Evolutionary conservation across 64 coral and sea anemone genomes (phyloP).

Genomic region (Catalaphyllia jardinei): DNA sequence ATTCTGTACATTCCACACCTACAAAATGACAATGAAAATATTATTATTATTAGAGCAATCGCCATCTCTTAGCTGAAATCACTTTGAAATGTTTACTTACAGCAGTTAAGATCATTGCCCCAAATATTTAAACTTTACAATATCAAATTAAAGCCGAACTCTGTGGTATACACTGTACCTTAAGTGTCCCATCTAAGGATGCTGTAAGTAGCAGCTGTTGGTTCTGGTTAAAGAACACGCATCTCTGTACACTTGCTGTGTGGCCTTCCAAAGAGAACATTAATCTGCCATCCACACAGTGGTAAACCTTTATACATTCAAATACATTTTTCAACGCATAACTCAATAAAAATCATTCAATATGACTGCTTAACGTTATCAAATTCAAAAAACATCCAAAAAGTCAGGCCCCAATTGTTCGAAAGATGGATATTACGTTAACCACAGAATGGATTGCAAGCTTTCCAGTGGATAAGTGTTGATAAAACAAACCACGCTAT

Average conservation of each 20-base stretch:
- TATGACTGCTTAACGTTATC: no score
- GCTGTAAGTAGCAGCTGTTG: constrained; percentile 55
- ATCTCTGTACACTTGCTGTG: constrained; percentile 57
- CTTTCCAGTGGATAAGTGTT: no score
- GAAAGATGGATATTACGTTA: no score
- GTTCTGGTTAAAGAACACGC: constrained; percentile 68
- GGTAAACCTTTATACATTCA: constrained; percentile 32
- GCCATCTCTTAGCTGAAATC: no score
- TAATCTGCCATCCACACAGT: not conserved
- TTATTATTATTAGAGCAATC: no score
- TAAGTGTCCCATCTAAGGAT: constrained; percentile 88
- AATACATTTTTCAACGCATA: not conserved
- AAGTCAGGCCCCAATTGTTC: no score
- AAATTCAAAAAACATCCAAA: no score
- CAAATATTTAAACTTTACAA: not conserved
- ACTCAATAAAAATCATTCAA: not conserved
- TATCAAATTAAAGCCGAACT: not conserved
- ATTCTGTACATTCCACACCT: constrained; percentile 78
- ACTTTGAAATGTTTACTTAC: no score
- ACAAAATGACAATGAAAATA: not conserved
- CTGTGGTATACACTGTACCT: constrained; percentile 18
- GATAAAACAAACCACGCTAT: no score
- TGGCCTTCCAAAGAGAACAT: constrained; percentile 69
- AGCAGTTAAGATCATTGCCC: no score
- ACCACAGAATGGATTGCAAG: no score